Conservation (phyloP, 2,113 vertebrate species). For the Austrofundulus limnaeus region DNA sequence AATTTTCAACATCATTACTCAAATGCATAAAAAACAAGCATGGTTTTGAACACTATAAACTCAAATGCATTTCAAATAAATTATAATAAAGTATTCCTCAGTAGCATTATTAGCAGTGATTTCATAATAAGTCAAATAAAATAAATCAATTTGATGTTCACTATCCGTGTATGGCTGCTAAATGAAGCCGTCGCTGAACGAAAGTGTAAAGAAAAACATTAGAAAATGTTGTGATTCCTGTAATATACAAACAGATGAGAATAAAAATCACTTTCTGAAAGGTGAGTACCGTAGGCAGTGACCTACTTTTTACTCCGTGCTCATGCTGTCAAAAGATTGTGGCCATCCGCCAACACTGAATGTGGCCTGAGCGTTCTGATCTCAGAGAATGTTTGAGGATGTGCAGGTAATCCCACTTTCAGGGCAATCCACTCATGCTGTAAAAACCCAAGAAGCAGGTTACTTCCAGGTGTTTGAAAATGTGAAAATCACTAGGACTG, state of each 20-base stretch:
- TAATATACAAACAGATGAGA: not conserved
- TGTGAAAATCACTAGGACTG: no score
- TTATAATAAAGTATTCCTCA: no score
- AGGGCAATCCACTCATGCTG: not conserved
- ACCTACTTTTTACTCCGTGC: not conserved
- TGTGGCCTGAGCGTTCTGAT: not conserved
- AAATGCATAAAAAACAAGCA: no score
- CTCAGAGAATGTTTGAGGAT: not conserved
- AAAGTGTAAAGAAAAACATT: not conserved
- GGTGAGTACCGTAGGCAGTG: not conserved
- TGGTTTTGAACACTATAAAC: no score
- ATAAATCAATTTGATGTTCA: not conserved
- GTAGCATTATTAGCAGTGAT: not conserved
- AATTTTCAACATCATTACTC: no score
- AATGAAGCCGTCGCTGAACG: not conserved
- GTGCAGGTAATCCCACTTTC: not conserved
- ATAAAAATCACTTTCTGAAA: not conserved
- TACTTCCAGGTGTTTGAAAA: not conserved
- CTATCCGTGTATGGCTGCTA: not conserved
- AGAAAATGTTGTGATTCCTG: not conserved
- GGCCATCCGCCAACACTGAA: not conserved
- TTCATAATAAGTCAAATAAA: not conserved
- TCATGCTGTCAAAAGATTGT: not conserved
- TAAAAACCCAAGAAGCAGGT: not conserved
- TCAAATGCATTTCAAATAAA: no score